A percentile compares a stretch with the other conserved stretches of the same genome.
Conservation (phyloP, 2,888 invertebrate genomes). For the Flexamia atlantica region DNA sequence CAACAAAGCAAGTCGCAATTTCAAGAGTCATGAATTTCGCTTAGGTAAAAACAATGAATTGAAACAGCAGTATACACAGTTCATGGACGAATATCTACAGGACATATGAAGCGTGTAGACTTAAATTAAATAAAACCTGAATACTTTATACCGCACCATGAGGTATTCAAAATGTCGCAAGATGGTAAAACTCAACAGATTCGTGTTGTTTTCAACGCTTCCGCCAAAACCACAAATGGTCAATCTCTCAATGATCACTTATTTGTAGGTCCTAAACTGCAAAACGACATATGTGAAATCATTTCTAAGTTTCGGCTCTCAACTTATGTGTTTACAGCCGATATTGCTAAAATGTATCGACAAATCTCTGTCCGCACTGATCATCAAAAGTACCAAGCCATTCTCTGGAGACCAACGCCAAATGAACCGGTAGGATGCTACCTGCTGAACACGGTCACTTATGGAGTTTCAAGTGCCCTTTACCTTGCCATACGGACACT, state of each 20-base stretch:
- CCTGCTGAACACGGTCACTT: conserved; percentile 28
- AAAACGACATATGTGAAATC: conserved; percentile 34
- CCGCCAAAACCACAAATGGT: neutral
- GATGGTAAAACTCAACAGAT: too few species aligned
- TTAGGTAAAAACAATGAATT: too few species aligned
- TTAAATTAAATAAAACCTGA: too few species aligned
- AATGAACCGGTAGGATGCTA: neutral
- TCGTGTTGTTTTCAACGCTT: conserved; percentile 44
- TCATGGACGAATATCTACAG: too few species aligned
- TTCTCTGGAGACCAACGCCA: conserved; percentile 29
- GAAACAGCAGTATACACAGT: too few species aligned
- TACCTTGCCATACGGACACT: conserved; percentile 17
- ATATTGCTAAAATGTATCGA: conserved; percentile 23
- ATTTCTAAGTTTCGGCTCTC: conserved; percentile 1
- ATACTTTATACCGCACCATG: too few species aligned
- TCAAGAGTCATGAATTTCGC: too few species aligned
- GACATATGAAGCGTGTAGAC: too few species aligned
- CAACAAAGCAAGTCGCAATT: too few species aligned
- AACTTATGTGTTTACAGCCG: conserved; percentile 11
- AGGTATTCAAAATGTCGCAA: too few species aligned
- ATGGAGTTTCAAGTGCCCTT: conserved; percentile 26
- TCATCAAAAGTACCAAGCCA: conserved; percentile 23
- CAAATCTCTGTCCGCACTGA: conserved; percentile 11
- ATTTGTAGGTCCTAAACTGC: conserved; percentile 19
- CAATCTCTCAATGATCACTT: conserved; percentile 11